Base-by-base conservation (phyloP, 2,888 invertebrate genomes). In the Agriopis aurantiaria region DNA sequence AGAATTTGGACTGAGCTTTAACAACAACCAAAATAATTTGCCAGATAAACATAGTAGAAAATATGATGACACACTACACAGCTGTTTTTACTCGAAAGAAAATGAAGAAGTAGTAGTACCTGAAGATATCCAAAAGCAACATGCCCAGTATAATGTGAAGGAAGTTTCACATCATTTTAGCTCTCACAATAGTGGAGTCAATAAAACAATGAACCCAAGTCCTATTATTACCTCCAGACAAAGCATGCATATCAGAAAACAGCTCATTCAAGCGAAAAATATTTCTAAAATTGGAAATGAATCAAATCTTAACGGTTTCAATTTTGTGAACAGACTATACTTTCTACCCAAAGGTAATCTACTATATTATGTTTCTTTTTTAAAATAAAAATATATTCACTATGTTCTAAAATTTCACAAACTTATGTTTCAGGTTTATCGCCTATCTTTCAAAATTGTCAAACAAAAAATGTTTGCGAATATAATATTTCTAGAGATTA, bases 271-370 rank as follows among this genome's bases (percentile, higher is more conserved):
- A 61, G 40, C 33, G 33, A 17, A 56, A 55, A 41, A 49, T 41
- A 58, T 55, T 11, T 52, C 66, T 71, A 63, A 65, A 63, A 53
- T 63, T 55, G 23, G 41, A 10, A 43, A 46, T 8, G 49, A 62
- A 12, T 23, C 46, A 17, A 52, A 53, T 9, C 0, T 57, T 5
- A 23, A 45, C 5, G 68, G 77, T 82, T 95, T 91, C 78, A 79
- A 85, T 71, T 80, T 96, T 11, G 88, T 83, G 61, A 87, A 87
- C 75, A 88, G 96, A 78, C 85, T 85, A n/a, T 84, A 88, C 43
- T 95, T 95, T 84, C 74, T 96, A 46, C 96, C 96, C 0, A 96
- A 96, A 93, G 96, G 96, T 94, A 82, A 65, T 57, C 3, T 17
- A 57, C 2, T 41, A 53, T 53, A 33, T 55, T 55, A 14, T 8